Evolutionary conservation across 2,888 invertebrate genomes (phyloP).

Genomic region (Nomada lathburiana): DNA sequence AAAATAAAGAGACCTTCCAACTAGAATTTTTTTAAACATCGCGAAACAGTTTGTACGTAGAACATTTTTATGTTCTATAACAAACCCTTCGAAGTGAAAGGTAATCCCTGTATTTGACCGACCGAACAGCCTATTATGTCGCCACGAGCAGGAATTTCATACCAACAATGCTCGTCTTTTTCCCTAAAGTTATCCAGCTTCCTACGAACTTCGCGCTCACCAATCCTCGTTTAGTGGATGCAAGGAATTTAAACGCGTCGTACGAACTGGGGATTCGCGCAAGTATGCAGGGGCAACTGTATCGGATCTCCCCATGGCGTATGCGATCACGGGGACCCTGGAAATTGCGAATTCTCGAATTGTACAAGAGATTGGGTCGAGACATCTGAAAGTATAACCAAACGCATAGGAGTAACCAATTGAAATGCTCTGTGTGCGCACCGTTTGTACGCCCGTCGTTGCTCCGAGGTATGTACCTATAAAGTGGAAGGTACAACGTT

Average conservation of each 20-base stretch:
- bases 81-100: too few relatives aligned
- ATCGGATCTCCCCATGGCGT: constrained; percentile 25
- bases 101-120: too few relatives aligned
- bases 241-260: constrained; percentile 27
- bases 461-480: constrained; percentile 11
- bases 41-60: too few relatives aligned
- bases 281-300: constrained; percentile 14
- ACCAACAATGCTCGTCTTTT: background rate
- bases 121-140: too few relatives aligned
- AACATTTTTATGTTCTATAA: too few relatives aligned
- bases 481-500: constrained; percentile 47
- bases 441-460: constrained; percentile 42
- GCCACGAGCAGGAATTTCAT: too few relatives aligned
- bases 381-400: constrained; percentile 55
- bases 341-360: constrained; percentile 76
- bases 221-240: constrained; percentile 28
- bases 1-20: too few relatives aligned
- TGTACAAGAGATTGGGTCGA: constrained; percentile 35
- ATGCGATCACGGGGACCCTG: constrained; percentile 34
- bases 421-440: constrained; percentile 68
- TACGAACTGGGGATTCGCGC: constrained; percentile 16
- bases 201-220: constrained; percentile 21
- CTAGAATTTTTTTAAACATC: too few relatives aligned
- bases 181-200: constrained; percentile 1
- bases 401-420: constrained; percentile 65